Percentiles rank a stretch among this genome's conserved stretches.
These are phyloP conservation scores for Catagonus wagneri DNA, from an alignment of 2,113 vertebrate species.

Conservation along the genomic window DNA sequence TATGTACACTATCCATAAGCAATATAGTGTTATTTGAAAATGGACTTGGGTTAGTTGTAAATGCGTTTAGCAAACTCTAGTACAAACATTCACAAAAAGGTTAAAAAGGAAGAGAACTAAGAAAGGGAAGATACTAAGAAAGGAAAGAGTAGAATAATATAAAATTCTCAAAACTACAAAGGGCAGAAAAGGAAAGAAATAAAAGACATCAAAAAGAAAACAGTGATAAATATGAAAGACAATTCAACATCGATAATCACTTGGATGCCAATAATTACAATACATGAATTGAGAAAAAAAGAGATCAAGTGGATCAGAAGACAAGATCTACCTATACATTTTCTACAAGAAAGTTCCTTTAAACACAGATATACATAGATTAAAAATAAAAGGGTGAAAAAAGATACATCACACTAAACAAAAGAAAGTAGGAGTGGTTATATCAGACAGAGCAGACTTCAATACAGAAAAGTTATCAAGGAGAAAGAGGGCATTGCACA, in stretches of 20 bases:
- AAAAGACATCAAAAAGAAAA: background rate
- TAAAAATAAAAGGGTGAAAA: too few species aligned
- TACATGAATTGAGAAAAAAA: too few species aligned
- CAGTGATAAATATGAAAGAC: background rate
- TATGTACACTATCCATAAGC: background rate
- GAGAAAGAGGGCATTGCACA: background rate
- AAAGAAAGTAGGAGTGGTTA: background rate
- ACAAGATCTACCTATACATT: background rate
- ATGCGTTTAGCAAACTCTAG: background rate
- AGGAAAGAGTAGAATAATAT: background rate
- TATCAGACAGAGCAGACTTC: background rate
- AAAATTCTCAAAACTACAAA: background rate
- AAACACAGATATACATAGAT: background rate
- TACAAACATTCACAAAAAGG: background rate
- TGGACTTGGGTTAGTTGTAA: background rate
- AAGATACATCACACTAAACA: too few species aligned
- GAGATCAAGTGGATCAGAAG: background rate
- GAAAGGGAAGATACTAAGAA: background rate
- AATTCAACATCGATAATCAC: background rate
- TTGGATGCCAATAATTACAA: background rate
- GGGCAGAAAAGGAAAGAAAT: background rate
- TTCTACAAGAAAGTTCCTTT: background rate
- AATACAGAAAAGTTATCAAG: background rate
- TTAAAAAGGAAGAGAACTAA: background rate
- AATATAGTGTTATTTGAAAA: background rate